Conservation (phyloP, 2,888 invertebrate genomes). For the Coleophora flavipennella region DNA sequence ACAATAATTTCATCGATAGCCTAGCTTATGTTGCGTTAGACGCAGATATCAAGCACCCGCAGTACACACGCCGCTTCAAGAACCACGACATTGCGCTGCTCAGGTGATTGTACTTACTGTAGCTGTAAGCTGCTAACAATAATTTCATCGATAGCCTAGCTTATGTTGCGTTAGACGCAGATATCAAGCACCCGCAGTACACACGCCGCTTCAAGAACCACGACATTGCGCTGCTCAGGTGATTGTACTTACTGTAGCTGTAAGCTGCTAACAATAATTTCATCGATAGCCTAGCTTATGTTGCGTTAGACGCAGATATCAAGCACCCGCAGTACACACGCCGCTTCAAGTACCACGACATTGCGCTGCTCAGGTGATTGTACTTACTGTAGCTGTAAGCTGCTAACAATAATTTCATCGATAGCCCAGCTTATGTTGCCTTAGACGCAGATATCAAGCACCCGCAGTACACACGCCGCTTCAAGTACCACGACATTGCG, state of each 20-base stretch:
- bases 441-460: no score
- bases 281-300: no score
- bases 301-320: constrained; percentile 31
- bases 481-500: constrained; percentile 57
- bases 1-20: no score
- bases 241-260: no score
- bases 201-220: constrained; percentile 47
- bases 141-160: no score
- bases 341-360: constrained; percentile 51
- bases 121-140: no score
- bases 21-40: no score
- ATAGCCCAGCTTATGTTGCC: no score
- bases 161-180: constrained; percentile 30
- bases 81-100: constrained; percentile 56
- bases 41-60: constrained; percentile 37
- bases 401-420: no score
- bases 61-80: constrained; percentile 41
- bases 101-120: no score
- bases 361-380: constrained; percentile 48
- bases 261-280: no score
- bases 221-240: constrained; percentile 56
- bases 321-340: constrained; percentile 44
- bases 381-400: no score
- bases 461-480: constrained; percentile 39
- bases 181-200: constrained; percentile 43